Conservation (phyloP, 2,797 vertebrate species). For the Gallinago nigripennis region DNA sequence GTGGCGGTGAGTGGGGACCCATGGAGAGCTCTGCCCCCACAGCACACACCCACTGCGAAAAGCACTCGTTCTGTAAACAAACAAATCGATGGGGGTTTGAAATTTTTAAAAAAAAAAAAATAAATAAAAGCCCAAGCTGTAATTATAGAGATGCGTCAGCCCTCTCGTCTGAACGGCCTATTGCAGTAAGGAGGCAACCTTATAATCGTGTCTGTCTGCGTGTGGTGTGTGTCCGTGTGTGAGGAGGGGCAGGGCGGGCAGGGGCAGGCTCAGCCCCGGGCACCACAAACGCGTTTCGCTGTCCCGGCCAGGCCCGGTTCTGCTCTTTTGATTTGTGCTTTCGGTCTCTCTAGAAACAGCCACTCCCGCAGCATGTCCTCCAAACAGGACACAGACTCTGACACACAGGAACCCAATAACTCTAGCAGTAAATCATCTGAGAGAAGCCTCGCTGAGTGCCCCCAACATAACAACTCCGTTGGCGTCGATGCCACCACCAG, state of each 20-base stretch:
- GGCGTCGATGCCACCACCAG: constrained; percentile 83
- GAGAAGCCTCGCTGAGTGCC: constrained; percentile 90
- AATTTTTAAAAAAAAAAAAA: not conserved
- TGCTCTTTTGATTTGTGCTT: not conserved
- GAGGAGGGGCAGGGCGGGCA: constrained; percentile 23
- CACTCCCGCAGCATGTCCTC: constrained; percentile 94
- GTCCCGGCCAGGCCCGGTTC: not conserved
- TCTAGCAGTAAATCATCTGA: constrained; percentile 84
- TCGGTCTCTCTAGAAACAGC: constrained; percentile 81
- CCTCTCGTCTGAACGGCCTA: constrained; percentile 50
- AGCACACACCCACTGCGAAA: not conserved
- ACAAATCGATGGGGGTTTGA: constrained; percentile 4
- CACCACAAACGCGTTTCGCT: constrained; percentile 44
- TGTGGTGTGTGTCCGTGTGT: constrained; percentile 66
- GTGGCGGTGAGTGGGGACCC: constrained; percentile 25
- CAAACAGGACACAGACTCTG: constrained; percentile 93
- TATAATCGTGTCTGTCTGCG: constrained; percentile 72
- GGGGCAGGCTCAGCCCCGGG: constrained; percentile 65
- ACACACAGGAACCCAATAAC: constrained; percentile 87
- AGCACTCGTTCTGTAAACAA: constrained; percentile 55
- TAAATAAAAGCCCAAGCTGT: not conserved
- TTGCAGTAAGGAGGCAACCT: constrained; percentile 80
- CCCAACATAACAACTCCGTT: constrained; percentile 86
- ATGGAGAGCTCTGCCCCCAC: not conserved
- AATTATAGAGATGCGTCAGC: constrained; percentile 24